These are phyloP conservation scores for Aromia moschata DNA, from an alignment of 2,888 invertebrate species.

Conservation along the genomic window DNA sequence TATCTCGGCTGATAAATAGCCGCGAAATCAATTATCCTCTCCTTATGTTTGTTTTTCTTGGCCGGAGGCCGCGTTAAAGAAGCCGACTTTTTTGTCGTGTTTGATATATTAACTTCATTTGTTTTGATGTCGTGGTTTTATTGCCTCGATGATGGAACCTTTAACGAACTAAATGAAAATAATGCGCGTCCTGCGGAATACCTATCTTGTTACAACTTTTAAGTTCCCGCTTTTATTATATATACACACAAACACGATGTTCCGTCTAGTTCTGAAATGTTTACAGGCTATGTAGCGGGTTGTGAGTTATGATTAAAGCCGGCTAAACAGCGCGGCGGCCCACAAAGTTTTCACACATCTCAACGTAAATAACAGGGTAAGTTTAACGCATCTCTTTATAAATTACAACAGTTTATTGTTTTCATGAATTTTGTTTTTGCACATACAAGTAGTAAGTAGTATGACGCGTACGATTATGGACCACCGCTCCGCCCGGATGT, in stretches of 20 bases:
- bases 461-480: no score
- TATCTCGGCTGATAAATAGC: constrained; percentile 20
- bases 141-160: constrained; percentile 6
- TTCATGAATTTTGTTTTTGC: no score
- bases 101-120: constrained; percentile 28
- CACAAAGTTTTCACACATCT: no score
- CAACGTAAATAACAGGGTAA: no score
- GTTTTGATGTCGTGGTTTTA: constrained; percentile 21
- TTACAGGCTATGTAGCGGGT: no score
- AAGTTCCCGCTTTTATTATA: not conserved
- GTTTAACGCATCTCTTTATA: no score
- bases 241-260: no score
- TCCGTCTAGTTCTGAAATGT: not conserved
- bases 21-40: constrained; percentile 22
- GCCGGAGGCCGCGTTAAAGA: constrained; percentile 20
- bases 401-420: no score
- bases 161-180: constrained; percentile 1
- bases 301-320: no score
- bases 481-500: no score
- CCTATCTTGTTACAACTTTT: not conserved
- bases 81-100: constrained; percentile 14
- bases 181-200: not conserved
- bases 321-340: no score
- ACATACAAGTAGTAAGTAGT: no score
- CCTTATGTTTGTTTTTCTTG: constrained; percentile 22